phyloP scores from a whole-genome alignment of 2,888 invertebrate species.

The Leucophenga montana region DNA sequence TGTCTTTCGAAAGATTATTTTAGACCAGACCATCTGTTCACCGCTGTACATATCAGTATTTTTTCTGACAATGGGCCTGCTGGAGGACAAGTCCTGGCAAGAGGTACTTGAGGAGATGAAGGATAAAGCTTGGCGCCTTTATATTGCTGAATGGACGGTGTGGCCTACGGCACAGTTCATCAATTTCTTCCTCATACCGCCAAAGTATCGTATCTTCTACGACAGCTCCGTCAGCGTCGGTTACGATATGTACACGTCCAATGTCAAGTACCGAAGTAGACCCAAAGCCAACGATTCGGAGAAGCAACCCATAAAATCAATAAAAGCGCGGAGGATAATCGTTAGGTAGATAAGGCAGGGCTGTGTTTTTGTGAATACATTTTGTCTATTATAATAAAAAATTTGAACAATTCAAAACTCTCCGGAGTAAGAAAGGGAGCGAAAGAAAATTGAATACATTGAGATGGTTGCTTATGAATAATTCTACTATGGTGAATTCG shows the following conservation, averaged over 20 bases:
- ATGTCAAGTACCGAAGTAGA: conserved; percentile 77
- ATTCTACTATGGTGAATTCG: too few relatives aligned
- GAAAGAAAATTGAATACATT: too few relatives aligned
- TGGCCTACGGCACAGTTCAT: conserved; percentile 93
- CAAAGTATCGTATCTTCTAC: conserved; percentile 86
- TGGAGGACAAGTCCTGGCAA: conserved; percentile 78
- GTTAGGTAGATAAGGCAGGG: not conserved
- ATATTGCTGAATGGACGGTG: conserved; percentile 88
- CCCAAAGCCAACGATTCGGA: too few relatives aligned
- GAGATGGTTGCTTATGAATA: too few relatives aligned
- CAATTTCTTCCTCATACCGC: conserved; percentile 89
- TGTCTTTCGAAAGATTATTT: conserved; percentile 82
- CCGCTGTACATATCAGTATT: conserved; percentile 84
- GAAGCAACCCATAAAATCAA: not conserved
- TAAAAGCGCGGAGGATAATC: not conserved
- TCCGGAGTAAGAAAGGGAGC: too few relatives aligned
- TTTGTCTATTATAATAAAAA: too few relatives aligned
- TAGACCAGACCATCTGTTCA: conserved; percentile 88
- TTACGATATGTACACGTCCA: conserved; percentile 87
- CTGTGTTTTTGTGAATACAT: too few relatives aligned
- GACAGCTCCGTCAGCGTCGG: conserved; percentile 87
- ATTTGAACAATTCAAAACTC: too few relatives aligned
- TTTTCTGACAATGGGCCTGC: conserved; percentile 81
- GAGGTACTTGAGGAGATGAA: conserved; percentile 79
- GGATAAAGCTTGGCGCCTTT: conserved; percentile 82